phyloP scores from a whole-genome alignment of 37 sponge, comb jelly and placozoan species.

The Hexactinellida sp. region DNA sequence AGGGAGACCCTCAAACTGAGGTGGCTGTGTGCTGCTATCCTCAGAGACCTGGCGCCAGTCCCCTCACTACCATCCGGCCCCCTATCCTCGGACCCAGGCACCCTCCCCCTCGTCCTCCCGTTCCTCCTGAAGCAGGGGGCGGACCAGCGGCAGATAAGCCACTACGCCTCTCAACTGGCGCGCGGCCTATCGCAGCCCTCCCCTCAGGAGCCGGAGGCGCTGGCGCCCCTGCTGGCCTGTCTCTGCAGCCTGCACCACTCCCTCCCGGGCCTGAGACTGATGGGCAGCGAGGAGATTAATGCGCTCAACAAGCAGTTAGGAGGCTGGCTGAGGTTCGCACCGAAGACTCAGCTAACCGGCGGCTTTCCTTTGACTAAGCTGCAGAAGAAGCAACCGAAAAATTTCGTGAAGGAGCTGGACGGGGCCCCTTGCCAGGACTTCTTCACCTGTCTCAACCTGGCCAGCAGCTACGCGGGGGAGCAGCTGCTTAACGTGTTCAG shows the following conservation, averaged over 20 bases:
- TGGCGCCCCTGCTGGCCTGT: not conserved
- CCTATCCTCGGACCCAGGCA: not conserved
- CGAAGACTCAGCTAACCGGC: not conserved
- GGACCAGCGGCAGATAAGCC: not conserved
- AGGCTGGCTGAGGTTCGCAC: not conserved
- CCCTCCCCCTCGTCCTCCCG: conserved; percentile 4
- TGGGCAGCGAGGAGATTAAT: conserved; percentile 5
- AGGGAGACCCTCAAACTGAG: conserved; percentile 3
- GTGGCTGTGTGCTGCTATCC: not conserved
- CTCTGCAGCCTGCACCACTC: not conserved
- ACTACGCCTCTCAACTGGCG: not conserved
- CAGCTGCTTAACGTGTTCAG: not conserved
- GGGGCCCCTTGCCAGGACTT: not conserved
- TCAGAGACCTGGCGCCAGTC: not conserved
- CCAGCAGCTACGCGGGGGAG: not conserved
- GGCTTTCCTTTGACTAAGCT: not conserved
- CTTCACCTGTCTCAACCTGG: conserved; percentile 5
- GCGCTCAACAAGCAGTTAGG: not conserved
- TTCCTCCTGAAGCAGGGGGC: not conserved
- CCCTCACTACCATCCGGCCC: not conserved
- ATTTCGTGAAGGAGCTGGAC: conserved; percentile 9
- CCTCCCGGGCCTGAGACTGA: not conserved
- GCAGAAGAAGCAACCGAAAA: conserved; percentile 3
- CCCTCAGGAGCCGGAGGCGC: not conserved
- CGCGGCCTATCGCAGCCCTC: not conserved